Conservation (phyloP, 2,888 invertebrate species). For the Branchellion lobata region DNA sequence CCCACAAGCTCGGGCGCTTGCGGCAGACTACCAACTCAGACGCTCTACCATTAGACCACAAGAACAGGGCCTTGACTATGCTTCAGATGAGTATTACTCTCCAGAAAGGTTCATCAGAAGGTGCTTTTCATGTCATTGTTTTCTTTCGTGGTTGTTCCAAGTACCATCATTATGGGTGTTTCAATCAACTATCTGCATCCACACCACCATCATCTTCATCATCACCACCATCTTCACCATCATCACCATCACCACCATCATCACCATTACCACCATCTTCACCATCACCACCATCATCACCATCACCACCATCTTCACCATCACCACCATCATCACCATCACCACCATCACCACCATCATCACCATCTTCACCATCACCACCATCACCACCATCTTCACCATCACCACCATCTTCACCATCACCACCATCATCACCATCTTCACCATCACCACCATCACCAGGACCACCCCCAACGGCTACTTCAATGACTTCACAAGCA, state of each 20-base stretch:
- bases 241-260: conserved; percentile 3
- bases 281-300: background rate
- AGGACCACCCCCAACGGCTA: no score
- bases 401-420: conserved; percentile 37
- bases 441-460: conserved; percentile 24
- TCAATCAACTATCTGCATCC: background rate
- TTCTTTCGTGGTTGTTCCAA: no score
- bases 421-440: background rate
- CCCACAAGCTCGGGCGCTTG: background rate
- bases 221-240: background rate
- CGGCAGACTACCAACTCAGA: background rate
- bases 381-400: conserved; percentile 31
- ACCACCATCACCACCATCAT: no score
- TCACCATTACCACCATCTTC: background rate
- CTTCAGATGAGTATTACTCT: background rate
- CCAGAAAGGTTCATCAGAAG: background rate
- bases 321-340: conserved; percentile 3
- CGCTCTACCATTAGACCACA: background rate
- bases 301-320: background rate
- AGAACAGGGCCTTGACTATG: background rate
- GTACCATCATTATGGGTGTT: no score
- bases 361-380: conserved; percentile 2
- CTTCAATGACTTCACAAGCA: no score
- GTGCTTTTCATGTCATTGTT: no score
- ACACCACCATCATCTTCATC: no score